These are phyloP conservation scores for Conger conger DNA, from an alignment of 2,113 vertebrate genomes.

Conservation along the genomic window DNA sequence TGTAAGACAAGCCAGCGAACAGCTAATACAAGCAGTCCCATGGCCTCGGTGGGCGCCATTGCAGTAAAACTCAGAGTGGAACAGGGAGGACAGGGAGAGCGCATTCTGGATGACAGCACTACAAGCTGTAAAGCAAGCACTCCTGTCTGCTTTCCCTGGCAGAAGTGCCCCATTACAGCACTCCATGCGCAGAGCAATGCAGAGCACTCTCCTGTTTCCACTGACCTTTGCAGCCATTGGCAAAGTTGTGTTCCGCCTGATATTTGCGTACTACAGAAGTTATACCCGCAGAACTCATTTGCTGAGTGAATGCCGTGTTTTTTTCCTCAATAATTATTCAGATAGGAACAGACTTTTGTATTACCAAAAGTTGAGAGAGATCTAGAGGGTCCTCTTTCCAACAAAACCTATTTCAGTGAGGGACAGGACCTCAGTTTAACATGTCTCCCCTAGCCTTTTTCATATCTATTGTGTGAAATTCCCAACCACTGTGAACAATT, in stretches of 20 bases:
- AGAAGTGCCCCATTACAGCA: slow-evolving; percentile 9
- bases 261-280: not conserved
- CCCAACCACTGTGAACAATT: not conserved
- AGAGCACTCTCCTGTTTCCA: not conserved
- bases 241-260: slow-evolving; percentile 16
- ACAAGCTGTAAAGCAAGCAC: slow-evolving; percentile 12
- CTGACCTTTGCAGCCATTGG: not conserved
- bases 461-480: not conserved
- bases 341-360: not conserved
- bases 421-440: not conserved
- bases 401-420: not conserved
- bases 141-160: slow-evolving; percentile 1
- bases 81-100: not conserved
- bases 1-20: not conserved
- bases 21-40: not conserved
- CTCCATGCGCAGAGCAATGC: not conserved
- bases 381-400: not conserved
- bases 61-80: not conserved
- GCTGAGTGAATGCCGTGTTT: not conserved
- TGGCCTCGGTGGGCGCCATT: not conserved
- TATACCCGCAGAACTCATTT: not conserved
- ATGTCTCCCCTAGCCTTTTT: not conserved
- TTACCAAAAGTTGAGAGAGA: not conserved
- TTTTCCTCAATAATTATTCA: not conserved
- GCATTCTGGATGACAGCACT: slow-evolving; percentile 16